Evolutionary conservation across 2,797 vertebrate species (phyloP).

Genomic region (Notamacropus eugenii): DNA sequence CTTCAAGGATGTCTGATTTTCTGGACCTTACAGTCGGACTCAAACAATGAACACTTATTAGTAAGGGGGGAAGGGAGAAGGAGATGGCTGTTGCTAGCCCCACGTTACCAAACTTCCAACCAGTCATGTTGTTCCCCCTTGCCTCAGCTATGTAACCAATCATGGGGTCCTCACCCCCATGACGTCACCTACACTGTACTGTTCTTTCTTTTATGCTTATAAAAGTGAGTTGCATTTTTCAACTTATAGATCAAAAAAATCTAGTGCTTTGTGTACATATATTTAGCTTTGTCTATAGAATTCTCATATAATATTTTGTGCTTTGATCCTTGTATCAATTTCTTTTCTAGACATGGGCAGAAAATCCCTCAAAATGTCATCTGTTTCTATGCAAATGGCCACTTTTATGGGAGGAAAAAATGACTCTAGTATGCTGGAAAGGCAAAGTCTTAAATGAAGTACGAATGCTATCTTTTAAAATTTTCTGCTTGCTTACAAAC

Average conservation of each 20-base stretch:
- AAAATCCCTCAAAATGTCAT: background rate
- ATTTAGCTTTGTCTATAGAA: background rate
- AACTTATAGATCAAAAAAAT: background rate
- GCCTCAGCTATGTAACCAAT: background rate
- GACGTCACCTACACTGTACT: background rate
- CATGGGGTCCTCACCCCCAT: background rate
- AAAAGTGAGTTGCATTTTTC: background rate
- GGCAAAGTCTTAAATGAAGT: constrained; percentile 7
- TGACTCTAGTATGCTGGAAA: background rate
- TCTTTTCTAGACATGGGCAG: background rate
- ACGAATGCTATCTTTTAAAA: background rate
- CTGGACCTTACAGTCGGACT: background rate
- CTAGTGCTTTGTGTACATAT: background rate
- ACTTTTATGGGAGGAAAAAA: constrained; percentile 37
- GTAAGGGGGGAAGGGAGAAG: background rate
- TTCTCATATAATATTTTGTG: background rate
- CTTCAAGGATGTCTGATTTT: background rate
- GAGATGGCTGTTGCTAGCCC: background rate
- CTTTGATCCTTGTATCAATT: background rate
- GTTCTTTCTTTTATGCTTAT: background rate
- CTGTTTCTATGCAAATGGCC: background rate
- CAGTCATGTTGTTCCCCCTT: background rate
- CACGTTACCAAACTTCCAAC: background rate
- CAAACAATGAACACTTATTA: background rate
- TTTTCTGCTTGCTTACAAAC: background rate